Percentiles rank a stretch among this genome's conserved stretches.
Conservation (phyloP, 2,113 vertebrate species). For the Trinectes maculatus region DNA sequence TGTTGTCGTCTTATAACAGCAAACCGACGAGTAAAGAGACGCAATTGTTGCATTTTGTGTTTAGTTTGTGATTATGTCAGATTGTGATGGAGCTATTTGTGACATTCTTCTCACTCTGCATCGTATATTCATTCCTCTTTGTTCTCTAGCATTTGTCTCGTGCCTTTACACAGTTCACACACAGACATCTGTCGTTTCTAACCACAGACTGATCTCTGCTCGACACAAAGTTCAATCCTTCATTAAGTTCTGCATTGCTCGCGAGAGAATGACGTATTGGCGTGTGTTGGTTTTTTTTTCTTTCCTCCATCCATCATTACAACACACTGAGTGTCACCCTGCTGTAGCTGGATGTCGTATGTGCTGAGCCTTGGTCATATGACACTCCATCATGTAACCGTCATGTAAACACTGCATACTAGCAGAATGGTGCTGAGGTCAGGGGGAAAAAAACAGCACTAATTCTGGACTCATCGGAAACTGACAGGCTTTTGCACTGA, state of each 20-base stretch:
- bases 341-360: slow-evolving; percentile 12
- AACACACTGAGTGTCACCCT: slow-evolving; percentile 13
- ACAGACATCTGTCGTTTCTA: neutral
- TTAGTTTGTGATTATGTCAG: no score
- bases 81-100: no score
- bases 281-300: neutral
- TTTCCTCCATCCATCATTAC: slow-evolving; percentile 23
- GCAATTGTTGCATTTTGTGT: no score
- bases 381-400: slow-evolving; percentile 20
- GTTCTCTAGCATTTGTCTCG: neutral
- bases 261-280: neutral
- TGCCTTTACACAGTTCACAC: neutral
- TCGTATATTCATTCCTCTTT: neutral
- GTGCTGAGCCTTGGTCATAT: slow-evolving; percentile 27
- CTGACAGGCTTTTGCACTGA: slow-evolving; percentile 29
- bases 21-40: no score
- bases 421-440: neutral
- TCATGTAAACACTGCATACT: neutral
- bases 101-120: no score
- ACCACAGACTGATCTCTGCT: slow-evolving; percentile 1
- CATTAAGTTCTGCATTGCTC: slow-evolving; percentile 3
- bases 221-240: slow-evolving; percentile 16
- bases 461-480: slow-evolving; percentile 26
- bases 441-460: slow-evolving; percentile 12
- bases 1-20: no score